phyloP scores from a whole-genome alignment of 2,797 vertebrate species.

The Enteromius viviparus region DNA sequence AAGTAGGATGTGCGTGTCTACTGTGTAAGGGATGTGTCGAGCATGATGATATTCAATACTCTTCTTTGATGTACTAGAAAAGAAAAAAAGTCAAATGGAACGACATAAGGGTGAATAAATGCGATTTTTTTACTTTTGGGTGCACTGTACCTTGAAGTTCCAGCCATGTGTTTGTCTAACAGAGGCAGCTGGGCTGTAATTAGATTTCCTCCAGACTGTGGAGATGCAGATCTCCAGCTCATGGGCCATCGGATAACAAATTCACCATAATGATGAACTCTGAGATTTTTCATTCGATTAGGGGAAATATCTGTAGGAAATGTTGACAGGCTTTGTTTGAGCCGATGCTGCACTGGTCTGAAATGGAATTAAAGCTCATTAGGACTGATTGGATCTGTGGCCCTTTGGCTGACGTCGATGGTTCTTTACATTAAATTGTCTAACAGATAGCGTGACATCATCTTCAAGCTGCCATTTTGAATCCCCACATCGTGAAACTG shows the following conservation, averaged over 20 bases:
- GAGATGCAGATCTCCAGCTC: conserved; percentile 23
- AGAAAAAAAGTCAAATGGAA: not conserved
- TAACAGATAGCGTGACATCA: conserved; percentile 21
- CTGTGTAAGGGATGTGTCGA: not conserved
- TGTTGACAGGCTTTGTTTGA: conserved; percentile 40
- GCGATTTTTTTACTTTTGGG: not conserved
- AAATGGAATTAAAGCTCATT: conserved; percentile 56
- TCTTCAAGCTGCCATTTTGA: conserved; percentile 37
- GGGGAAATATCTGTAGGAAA: conserved; percentile 33
- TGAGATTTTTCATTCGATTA: conserved; percentile 12
- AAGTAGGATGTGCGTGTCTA: not conserved
- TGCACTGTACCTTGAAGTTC: not conserved
- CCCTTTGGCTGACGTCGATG: conserved; percentile 12
- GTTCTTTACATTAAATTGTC: conserved; percentile 26
- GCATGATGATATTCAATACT: not conserved
- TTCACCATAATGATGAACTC: conserved; percentile 25
- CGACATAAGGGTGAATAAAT: not conserved
- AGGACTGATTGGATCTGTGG: conserved; percentile 53
- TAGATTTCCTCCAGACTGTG: conserved; percentile 5
- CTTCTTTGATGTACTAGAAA: not conserved
- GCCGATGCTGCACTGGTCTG: not conserved
- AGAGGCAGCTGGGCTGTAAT: conserved; percentile 35
- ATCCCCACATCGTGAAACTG: conserved; percentile 3
- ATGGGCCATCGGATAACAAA: conserved; percentile 11
- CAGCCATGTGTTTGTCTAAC: conserved; percentile 12